Percentiles rank a stretch among this genome's conserved stretches.
Conservation (phyloP, 1,140 invertebrate species). For the Temnothorax longispinosus region DNA sequence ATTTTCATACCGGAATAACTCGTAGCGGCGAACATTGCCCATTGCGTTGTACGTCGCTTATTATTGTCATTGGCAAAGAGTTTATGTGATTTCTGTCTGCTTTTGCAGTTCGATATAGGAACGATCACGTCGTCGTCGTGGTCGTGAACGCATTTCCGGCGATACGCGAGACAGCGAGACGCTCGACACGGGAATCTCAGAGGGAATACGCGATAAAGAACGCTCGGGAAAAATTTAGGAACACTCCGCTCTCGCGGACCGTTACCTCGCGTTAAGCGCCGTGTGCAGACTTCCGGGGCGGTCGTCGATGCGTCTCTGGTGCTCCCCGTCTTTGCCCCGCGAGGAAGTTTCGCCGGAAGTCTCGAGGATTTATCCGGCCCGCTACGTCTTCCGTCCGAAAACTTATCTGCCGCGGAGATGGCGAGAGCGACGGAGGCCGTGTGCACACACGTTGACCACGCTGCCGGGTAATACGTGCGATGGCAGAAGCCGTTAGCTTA, state of each 20-base stretch:
- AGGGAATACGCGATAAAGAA: constrained; percentile 27
- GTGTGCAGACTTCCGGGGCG: constrained; percentile 49
- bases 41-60: not conserved
- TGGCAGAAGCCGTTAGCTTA: constrained; percentile 74
- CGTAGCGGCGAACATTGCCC: not conserved
- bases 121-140: not conserved
- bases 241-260: constrained; percentile 38
- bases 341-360: constrained; percentile 65
- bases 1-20: constrained; percentile 36
- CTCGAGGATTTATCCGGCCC: constrained; percentile 68
- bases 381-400: constrained; percentile 68
- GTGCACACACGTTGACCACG: constrained; percentile 60
- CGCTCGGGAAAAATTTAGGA: constrained; percentile 57
- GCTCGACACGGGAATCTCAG: not conserved
- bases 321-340: constrained; percentile 14
- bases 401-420: constrained; percentile 63
- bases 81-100: not conserved
- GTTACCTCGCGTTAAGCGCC: constrained; percentile 61
- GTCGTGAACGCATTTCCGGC: not conserved
- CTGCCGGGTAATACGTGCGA: constrained; percentile 68
- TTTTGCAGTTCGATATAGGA: not conserved
- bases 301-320: constrained; percentile 16
- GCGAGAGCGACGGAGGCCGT: constrained; percentile 36
- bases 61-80: not conserved
- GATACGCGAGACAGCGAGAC: not conserved